phyloP scores from a whole-genome alignment of 1,140 invertebrate genomes.

The Pomacea maculata region DNA sequence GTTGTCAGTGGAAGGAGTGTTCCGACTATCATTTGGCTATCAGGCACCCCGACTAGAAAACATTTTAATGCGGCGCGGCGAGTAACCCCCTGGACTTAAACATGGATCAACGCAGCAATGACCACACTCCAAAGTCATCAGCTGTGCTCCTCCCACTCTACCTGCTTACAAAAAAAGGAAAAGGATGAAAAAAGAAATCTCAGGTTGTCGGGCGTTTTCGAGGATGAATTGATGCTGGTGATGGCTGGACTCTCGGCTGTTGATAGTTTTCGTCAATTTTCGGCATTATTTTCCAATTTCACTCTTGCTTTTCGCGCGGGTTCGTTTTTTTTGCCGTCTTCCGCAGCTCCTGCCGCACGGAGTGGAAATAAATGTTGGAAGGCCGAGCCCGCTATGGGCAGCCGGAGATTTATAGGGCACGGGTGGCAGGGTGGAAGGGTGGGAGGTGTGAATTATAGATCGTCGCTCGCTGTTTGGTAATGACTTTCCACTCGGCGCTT shows the following conservation, averaged over 20 bases:
- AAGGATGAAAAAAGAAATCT: no score
- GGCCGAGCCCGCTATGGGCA: not conserved
- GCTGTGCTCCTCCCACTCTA: no score
- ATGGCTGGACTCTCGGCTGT: not conserved
- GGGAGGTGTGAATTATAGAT: conserved; percentile 24
- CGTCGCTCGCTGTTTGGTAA: not conserved
- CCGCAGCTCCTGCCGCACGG: not conserved
- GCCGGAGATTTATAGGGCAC: not conserved
- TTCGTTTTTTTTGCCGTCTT: not conserved
- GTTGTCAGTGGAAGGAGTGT: no score
- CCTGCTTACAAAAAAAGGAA: no score
- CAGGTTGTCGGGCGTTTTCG: no score
- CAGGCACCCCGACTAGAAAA: no score
- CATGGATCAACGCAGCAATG: no score
- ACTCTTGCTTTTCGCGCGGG: not conserved
- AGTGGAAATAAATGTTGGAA: conserved; percentile 21
- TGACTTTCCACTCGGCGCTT: conserved; percentile 19
- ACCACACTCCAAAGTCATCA: no score
- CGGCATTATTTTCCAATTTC: conserved; percentile 19
- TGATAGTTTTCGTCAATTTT: conserved; percentile 20
- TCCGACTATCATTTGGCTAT: no score
- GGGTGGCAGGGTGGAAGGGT: not conserved
- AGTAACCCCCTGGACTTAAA: no score
- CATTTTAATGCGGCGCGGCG: no score
- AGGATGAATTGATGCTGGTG: no score